These are phyloP conservation scores for Addax nasomaculatus DNA, from an alignment of 2,113 vertebrate species.

Conservation along the genomic window DNA sequence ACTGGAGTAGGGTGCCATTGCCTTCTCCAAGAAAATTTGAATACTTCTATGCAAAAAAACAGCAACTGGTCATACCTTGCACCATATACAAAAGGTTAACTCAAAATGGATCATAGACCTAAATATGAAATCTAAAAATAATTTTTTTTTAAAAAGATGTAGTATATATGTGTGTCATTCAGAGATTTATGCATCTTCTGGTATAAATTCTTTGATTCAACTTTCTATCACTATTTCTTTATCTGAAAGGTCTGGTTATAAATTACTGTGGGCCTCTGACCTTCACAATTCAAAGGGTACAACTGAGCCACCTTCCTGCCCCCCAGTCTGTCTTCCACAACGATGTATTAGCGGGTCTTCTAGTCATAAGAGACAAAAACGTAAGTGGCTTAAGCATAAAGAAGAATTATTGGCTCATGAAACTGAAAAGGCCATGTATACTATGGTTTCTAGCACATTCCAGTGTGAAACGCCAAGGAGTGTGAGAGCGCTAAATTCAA, in stretches of 20 bases:
- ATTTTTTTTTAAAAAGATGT: rapidly evolving
- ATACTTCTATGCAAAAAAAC: background rate
- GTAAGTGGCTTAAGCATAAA: background rate
- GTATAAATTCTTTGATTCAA: background rate
- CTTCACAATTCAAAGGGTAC: background rate
- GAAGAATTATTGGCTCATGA: background rate
- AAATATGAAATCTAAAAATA: background rate
- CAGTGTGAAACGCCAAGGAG: background rate
- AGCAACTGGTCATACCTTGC: background rate
- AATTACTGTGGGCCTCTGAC: background rate
- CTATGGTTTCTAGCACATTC: background rate
- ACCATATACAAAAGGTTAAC: background rate
- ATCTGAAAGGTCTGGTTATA: background rate
- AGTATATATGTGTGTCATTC: rapidly evolving
- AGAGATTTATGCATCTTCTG: background rate
- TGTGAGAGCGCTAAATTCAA: background rate
- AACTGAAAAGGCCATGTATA: background rate
- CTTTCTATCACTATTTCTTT: background rate
- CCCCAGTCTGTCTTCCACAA: background rate
- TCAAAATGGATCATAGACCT: background rate
- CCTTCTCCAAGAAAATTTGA: background rate
- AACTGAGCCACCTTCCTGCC: background rate
- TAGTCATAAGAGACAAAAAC: background rate
- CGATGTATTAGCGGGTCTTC: background rate
- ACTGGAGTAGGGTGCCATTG: no score